phyloP scores from a whole-genome alignment of 2,888 invertebrate species.

The Alviniconcha strummeri region DNA sequence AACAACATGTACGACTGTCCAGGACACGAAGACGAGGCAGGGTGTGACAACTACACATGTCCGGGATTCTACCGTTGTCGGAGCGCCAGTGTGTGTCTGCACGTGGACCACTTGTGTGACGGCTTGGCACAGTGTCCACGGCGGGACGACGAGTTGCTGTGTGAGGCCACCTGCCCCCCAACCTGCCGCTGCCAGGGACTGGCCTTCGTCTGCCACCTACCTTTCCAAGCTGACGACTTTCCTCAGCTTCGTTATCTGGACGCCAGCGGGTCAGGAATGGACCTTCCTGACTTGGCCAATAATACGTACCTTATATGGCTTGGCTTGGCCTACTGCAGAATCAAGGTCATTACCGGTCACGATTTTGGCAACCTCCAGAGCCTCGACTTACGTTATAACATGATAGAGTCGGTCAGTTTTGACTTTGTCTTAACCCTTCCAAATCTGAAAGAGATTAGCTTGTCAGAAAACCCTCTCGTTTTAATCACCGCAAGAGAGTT shows the following conservation, averaged over 20 bases:
- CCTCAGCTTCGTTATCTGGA: slow-evolving; percentile 14
- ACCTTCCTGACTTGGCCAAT: not conserved
- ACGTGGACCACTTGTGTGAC: slow-evolving; percentile 19
- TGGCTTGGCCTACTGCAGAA: not conserved
- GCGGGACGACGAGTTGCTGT: slow-evolving; percentile 7
- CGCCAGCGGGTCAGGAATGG: not conserved
- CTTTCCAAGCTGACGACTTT: not conserved
- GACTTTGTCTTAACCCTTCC: not conserved
- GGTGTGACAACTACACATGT: slow-evolving; percentile 16
- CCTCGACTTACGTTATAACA: slow-evolving; percentile 4
- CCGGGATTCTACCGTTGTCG: slow-evolving; percentile 13
- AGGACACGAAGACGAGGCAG: slow-evolving; percentile 1
- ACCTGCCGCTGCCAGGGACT: slow-evolving; percentile 17
- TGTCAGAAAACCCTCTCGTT: slow-evolving; percentile 7
- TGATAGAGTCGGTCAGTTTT: not conserved
- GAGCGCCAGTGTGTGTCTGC: not conserved
- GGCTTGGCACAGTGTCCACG: slow-evolving; percentile 17
- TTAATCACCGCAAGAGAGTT: not conserved
- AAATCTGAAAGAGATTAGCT: not conserved
- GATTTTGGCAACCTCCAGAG: not conserved
- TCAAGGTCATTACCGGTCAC: not conserved
- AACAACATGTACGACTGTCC: slow-evolving; percentile 13
- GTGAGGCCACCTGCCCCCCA: slow-evolving; percentile 11
- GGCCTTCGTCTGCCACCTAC: slow-evolving; percentile 1
- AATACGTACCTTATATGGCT: not conserved